Base-by-base conservation (phyloP, 2,888 invertebrate species). In the Lymantria dispar region DNA sequence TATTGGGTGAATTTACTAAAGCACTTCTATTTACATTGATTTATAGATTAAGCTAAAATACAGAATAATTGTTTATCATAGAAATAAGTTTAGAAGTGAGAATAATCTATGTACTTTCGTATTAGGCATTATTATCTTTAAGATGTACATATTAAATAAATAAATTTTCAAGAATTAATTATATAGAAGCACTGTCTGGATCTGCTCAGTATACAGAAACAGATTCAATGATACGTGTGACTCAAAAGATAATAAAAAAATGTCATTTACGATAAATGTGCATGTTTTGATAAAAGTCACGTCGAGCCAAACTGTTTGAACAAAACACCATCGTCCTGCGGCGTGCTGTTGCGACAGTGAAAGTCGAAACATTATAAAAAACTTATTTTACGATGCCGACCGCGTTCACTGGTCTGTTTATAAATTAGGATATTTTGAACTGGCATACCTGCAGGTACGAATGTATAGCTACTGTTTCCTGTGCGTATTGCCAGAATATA, bases 361-460 rank as follows among this genome's bases (percentile, higher is more conserved):
- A 77, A 77, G 76, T 76, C 51, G 58, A 58, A 54, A 52, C 57
- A 54, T 56, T 57, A 63, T 69, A 68, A 75, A 69, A 73, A 76
- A 72, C 61, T 58, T 31, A 51, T 56, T 59, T 64, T 56, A 61
- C 38, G 58, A 74, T 76, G 66, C 76, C 48, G 48, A 43, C 42
- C 61, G 60, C 62, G 64, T 51, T 54, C 58, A 61, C 56, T n/a
- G 56, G 64, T 62, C 57, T 64, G 65, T 62, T 67, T 68, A 55
- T 66, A 56, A 71, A 72, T 74, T 68, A 71, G 75, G 65, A 72
- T 65, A 72, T 75, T 68, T 68, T 56, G 49, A 50, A 62, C 56
- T 52, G 50, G 49, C 70, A 73, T 74, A 63, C 74, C 67, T 61
- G 44, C 55, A 62, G 67, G 71, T 64, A 65, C 45, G 11, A 8